A percentile compares a stretch with the other conserved stretches of the same genome.
phyloP scores from a whole-genome alignment of 2,797 vertebrate genomes.

The Aulostomus chinensis region DNA sequence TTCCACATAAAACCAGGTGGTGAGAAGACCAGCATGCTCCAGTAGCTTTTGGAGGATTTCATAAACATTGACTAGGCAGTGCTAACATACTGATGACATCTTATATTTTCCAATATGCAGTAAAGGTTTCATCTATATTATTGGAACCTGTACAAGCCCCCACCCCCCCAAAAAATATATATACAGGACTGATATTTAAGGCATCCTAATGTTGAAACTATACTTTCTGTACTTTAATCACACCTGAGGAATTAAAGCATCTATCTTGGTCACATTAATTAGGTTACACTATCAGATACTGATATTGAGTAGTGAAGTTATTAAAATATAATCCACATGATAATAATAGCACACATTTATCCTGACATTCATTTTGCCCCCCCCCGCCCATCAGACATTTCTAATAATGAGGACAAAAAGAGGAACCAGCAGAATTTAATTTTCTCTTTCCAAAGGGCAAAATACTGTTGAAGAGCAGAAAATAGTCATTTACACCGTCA shows the following conservation, averaged over 20 bases:
- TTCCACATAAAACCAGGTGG: constrained; percentile 13
- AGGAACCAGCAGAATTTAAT: constrained; percentile 19
- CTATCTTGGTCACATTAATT: constrained; percentile 61
- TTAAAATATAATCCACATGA: constrained; percentile 58
- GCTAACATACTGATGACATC: neutral
- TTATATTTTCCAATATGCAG: neutral
- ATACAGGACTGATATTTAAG: too few species aligned
- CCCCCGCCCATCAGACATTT: constrained; percentile 39
- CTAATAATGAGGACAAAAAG: constrained; percentile 22
- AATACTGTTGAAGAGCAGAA: constrained; percentile 7
- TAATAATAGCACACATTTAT: constrained; percentile 64
- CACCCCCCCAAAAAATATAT: too few species aligned
- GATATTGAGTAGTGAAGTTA: constrained; percentile 37
- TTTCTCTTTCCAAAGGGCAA: constrained; percentile 19
- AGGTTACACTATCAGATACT: constrained; percentile 41
- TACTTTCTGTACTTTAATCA: constrained; percentile 45
- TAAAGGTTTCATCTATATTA: neutral
- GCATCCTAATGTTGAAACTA: constrained; percentile 31
- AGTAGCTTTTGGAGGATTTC: too few species aligned
- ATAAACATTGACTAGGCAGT: neutral
- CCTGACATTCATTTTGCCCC: constrained; percentile 36
- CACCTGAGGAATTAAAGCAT: constrained; percentile 43
- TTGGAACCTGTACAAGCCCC: too few species aligned
- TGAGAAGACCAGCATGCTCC: too few species aligned
- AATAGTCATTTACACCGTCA: constrained; percentile 12